Conservation (phyloP, 1,140 invertebrate genomes). For the Mylabris phalerata region DNA sequence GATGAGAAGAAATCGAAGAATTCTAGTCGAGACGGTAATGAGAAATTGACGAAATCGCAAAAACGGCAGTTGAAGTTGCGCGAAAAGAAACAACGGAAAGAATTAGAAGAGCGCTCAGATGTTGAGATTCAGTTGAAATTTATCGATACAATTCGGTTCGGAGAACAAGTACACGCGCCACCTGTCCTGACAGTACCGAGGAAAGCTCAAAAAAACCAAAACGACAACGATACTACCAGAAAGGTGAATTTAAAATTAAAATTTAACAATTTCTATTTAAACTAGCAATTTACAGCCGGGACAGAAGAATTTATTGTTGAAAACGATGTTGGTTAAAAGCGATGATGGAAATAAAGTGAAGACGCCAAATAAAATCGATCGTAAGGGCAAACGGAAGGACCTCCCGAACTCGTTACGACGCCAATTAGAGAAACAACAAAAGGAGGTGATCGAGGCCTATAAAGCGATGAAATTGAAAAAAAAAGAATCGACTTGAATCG, state of each 20-base stretch:
- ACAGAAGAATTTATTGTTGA: slow-evolving; percentile 50
- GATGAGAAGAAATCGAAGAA: slow-evolving; percentile 39
- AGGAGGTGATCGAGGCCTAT: slow-evolving; percentile 53
- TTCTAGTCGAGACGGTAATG: slow-evolving; percentile 36
- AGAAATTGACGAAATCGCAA: slow-evolving; percentile 44
- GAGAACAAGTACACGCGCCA: slow-evolving; percentile 59
- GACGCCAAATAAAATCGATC: slow-evolving; percentile 38
- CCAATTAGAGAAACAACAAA: slow-evolving; percentile 52
- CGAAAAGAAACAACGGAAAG: slow-evolving; percentile 44
- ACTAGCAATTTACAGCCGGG: slow-evolving; percentile 44
- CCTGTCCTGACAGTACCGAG: slow-evolving; percentile 50
- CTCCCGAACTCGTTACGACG: slow-evolving; percentile 48
- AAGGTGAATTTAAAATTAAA: slow-evolving; percentile 39
- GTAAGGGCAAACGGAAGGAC: slow-evolving; percentile 52
- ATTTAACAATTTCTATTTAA: neutral
- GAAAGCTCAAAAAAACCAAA: slow-evolving; percentile 39
- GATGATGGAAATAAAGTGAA: slow-evolving; percentile 14
- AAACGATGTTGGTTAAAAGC: slow-evolving; percentile 41
- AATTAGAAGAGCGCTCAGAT: slow-evolving; percentile 32
- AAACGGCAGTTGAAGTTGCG: slow-evolving; percentile 44
- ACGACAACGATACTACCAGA: slow-evolving; percentile 25
- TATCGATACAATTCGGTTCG: slow-evolving; percentile 57
- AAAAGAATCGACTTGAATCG: neutral
- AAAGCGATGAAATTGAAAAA: slow-evolving; percentile 47
- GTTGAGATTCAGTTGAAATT: slow-evolving; percentile 28